These are phyloP conservation scores for Bhutanitis thaidina DNA, from an alignment of 2,888 invertebrate species.

Conservation along the genomic window DNA sequence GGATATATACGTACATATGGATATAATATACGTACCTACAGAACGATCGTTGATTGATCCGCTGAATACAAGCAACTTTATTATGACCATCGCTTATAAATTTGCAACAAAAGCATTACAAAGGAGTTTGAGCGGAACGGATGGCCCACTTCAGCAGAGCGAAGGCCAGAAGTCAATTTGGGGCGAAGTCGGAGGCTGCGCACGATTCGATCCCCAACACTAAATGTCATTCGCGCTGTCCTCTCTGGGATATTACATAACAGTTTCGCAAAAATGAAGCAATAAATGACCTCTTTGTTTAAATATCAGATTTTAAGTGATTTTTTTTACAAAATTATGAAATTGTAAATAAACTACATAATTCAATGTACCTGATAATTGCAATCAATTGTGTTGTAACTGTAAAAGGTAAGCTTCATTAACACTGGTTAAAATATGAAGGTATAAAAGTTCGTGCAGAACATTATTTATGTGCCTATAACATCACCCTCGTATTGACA, in stretches of 20 bases:
- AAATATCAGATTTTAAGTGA: constrained; percentile 18
- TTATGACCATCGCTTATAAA: background rate
- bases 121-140: constrained; percentile 38
- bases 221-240: constrained; percentile 64
- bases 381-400: constrained; percentile 14
- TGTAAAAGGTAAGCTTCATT: constrained; percentile 15
- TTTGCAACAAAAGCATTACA: constrained; percentile 17
- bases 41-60: background rate
- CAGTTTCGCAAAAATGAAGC: constrained; percentile 23
- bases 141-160: constrained; percentile 51
- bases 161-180: constrained; percentile 65
- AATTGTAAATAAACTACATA: constrained; percentile 14
- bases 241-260: constrained; percentile 48
- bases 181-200: constrained; percentile 50
- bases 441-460: background rate
- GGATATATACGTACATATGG: too few relatives aligned
- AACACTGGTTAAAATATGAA: background rate
- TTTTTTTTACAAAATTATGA: constrained; percentile 13
- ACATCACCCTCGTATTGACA: constrained; percentile 44
- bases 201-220: constrained; percentile 43
- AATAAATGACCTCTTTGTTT: constrained; percentile 19
- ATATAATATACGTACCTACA: too few relatives aligned
- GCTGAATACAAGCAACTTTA: background rate
- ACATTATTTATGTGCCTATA: too few relatives aligned
- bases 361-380: constrained; percentile 5